phyloP scores from a whole-genome alignment of 2,113 vertebrate genomes.

The Ciconia boyciana region DNA sequence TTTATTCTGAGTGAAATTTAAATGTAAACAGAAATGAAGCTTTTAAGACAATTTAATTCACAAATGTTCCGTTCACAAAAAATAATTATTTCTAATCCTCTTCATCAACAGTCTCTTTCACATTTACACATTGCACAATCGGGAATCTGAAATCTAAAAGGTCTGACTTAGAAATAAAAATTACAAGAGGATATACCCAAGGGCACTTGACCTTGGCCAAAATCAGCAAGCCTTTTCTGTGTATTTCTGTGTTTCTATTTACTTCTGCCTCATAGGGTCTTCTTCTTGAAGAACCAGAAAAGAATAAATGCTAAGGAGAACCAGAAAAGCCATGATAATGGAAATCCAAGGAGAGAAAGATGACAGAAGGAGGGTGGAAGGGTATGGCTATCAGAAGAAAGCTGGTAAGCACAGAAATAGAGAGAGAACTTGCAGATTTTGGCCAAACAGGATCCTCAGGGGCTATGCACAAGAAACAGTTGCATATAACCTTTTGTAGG shows the following conservation, averaged over 20 bases:
- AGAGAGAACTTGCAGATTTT: neutral
- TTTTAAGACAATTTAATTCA: neutral
- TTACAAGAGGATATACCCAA: neutral
- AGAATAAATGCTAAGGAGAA: neutral
- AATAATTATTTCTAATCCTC: neutral
- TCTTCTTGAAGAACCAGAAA: neutral
- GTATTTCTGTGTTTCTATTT: neutral
- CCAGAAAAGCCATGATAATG: neutral
- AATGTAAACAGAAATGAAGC: neutral
- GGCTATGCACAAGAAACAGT: neutral
- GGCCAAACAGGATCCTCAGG: neutral
- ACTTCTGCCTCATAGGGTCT: neutral
- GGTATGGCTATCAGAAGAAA: neutral
- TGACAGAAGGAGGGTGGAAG: neutral
- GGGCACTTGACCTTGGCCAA: neutral
- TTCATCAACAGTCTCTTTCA: neutral
- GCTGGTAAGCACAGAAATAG: neutral
- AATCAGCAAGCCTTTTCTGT: neutral
- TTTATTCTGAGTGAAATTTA: neutral
- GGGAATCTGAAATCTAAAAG: neutral
- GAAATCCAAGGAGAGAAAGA: neutral
- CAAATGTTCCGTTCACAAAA: neutral
- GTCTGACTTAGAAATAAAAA: neutral
- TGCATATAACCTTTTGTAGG: neutral
- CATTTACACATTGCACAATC: neutral